phyloP scores from a whole-genome alignment of 2,797 vertebrate genomes.

The Momotus momota region DNA sequence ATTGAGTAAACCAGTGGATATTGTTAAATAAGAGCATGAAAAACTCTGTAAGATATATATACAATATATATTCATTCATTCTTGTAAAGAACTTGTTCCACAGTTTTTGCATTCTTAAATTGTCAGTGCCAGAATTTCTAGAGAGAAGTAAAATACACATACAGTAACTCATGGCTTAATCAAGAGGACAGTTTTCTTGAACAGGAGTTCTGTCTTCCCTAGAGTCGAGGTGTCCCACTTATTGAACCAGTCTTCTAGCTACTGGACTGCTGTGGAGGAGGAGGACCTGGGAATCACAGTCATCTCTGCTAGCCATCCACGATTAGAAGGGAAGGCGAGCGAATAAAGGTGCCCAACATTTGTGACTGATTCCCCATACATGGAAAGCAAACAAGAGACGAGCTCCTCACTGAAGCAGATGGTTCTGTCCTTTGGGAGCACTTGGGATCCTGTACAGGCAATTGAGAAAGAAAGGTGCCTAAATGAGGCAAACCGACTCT shows the following conservation, averaged over 20 bases:
- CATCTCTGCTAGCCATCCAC: not conserved
- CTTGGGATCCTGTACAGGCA: not conserved
- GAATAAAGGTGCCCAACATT: not conserved
- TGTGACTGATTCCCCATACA: not conserved
- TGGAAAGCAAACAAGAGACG: not conserved
- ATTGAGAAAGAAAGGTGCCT: conserved; percentile 29
- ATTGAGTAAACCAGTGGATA: not conserved
- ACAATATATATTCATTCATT: not conserved
- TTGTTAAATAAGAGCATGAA: not conserved
- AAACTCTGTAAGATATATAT: not conserved
- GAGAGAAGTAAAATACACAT: not conserved
- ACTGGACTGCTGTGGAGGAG: not conserved
- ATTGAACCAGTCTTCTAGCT: not conserved
- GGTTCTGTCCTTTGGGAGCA: conserved; percentile 9
- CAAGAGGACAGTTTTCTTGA: not conserved
- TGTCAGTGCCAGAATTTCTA: not conserved
- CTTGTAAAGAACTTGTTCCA: not conserved
- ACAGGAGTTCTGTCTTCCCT: not conserved
- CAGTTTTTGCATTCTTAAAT: not conserved
- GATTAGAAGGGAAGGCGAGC: not conserved
- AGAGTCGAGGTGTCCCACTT: not conserved
- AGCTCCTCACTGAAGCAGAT: not conserved
- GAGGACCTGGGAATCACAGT: not conserved
- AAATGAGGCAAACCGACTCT: not conserved
- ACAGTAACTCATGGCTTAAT: not conserved